Conservation (phyloP, 1,140 invertebrate species). For the Dendroctonus ponderosae region DNA sequence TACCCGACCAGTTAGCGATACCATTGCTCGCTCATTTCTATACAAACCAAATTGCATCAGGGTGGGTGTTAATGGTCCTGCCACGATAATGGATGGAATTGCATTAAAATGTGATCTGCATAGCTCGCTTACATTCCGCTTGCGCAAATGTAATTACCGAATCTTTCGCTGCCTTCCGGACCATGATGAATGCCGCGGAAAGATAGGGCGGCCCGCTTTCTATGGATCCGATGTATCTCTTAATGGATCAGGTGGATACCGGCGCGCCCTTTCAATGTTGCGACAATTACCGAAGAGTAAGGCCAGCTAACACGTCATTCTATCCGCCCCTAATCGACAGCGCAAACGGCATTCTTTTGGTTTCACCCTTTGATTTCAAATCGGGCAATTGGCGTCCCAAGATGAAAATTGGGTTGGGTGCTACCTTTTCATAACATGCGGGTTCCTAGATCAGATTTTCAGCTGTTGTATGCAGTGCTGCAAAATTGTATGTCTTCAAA, state of each 20-base stretch:
- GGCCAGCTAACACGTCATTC: conserved; percentile 22
- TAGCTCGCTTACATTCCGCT: conserved; percentile 49
- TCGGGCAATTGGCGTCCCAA: too few species aligned
- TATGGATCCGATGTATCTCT: conserved; percentile 35
- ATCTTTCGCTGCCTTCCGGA: conserved; percentile 46
- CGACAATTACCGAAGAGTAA: conserved; percentile 39
- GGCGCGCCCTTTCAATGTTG: conserved; percentile 40
- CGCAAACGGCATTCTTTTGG: too few species aligned
- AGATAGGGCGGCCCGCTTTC: conserved; percentile 33
- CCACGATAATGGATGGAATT: conserved; percentile 54
- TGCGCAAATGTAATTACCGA: conserved; percentile 50
- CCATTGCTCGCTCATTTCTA: conserved; percentile 37
- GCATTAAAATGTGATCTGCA: conserved; percentile 54
- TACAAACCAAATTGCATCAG: conserved; percentile 52
- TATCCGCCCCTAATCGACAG: conserved; percentile 3
- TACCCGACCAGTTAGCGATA: conserved; percentile 19
- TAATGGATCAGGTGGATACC: conserved; percentile 39
- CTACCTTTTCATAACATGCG: too few species aligned
- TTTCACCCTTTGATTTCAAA: too few species aligned
- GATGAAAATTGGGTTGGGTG: too few species aligned
- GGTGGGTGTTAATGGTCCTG: conserved; percentile 51
- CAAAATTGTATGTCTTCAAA: too few species aligned
- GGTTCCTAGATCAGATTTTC: too few species aligned
- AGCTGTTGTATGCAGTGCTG: too few species aligned
- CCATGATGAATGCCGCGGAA: conserved; percentile 35